Evolutionary conservation across 1,140 invertebrate species (phyloP), one percentile per base, ranked within the genome.

Genomic region (Ostrea denselamellosa): DNA sequence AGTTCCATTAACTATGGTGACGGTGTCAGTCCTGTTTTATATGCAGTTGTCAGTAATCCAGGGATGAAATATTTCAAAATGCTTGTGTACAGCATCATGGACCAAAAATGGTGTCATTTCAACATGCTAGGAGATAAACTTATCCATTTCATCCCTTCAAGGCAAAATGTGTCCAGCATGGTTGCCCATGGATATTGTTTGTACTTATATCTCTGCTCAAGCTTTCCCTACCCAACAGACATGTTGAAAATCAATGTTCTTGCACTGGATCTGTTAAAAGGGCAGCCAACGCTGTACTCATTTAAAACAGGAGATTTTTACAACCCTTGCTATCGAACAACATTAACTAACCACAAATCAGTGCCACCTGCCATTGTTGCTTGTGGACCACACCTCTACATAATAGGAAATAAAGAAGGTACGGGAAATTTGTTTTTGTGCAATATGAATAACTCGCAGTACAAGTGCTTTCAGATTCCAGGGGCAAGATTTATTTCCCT

Each of bases 241-340:
- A 93, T 94, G 92, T 89, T 93, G 58, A 93, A 93, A 71, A 93
- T 94, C 58, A 93, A 93, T 89, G 93, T 94, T 51, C 90, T 94
- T 51, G 92, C 91, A 14, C 88, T 93, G 53, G 93, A 94, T 88
- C 85, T 94, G 17, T 51, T 93, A 14, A 93, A 91, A 77, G 90
- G 92, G 25, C 90, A 93, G 83, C 91, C 91, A 12, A 88, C 91
- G 10, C 82, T 94, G 53, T 93, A 93, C 86, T 93, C 92, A n/a
- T 94, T 94, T 85, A 90, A 92, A 85, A 94, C 93, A 10, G 88
- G 92, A 9, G 92, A 93, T 85, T 92, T 91, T 85, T 93, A 93
- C 85, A 93, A 93, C 62, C 93, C 93, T 9, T 92, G 92, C 84
- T 94, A 94, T 85, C 86, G 93, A 68, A 94, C 94, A 53, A 93